phyloP scores from a whole-genome alignment of 1,140 invertebrate genomes.

The Triops cancriformis region DNA sequence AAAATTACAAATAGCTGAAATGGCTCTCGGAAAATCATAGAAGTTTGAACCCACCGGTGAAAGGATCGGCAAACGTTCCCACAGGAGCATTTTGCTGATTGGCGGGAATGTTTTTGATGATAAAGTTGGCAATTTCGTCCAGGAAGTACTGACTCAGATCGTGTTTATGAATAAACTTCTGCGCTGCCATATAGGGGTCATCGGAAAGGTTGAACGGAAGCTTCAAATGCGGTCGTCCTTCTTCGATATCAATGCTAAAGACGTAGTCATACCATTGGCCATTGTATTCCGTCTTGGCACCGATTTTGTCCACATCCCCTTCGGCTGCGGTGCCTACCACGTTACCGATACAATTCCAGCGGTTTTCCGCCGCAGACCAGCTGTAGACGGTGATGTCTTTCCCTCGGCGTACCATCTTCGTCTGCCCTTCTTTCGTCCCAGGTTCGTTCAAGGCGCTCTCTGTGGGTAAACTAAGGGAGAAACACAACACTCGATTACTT shows the following conservation, averaged over 20 bases:
- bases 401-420: conserved; percentile 68
- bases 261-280: conserved; percentile 89
- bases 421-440: conserved; percentile 75
- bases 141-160: conserved; percentile 76
- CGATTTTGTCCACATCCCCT: conserved; percentile 50
- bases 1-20: too few species aligned
- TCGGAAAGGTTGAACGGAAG: conserved; percentile 76
- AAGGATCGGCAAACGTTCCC: conserved; percentile 52
- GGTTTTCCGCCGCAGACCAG: conserved; percentile 59
- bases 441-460: conserved; percentile 62
- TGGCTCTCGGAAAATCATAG: conserved; percentile 28
- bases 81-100: conserved; percentile 30
- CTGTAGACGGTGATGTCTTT: conserved; percentile 63
- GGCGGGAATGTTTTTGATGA: conserved; percentile 66
- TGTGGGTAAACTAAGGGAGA: conserved; percentile 58
- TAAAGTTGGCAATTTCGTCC: conserved; percentile 93
- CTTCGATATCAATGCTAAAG: conserved; percentile 87
- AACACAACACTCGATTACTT: too few species aligned
- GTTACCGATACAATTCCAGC: conserved; percentile 83
- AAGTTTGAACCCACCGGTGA: conserved; percentile 46
- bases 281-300: conserved; percentile 67
- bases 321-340: conserved; percentile 63
- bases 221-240: conserved; percentile 76
- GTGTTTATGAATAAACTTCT: conserved; percentile 58
- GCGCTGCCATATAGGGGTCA: conserved; percentile 56